A percentile compares a stretch with the other conserved stretches of the same genome.
Evolutionary conservation across 2,888 invertebrate genomes (phyloP).

Genomic region (Acanthopleura granulata): DNA sequence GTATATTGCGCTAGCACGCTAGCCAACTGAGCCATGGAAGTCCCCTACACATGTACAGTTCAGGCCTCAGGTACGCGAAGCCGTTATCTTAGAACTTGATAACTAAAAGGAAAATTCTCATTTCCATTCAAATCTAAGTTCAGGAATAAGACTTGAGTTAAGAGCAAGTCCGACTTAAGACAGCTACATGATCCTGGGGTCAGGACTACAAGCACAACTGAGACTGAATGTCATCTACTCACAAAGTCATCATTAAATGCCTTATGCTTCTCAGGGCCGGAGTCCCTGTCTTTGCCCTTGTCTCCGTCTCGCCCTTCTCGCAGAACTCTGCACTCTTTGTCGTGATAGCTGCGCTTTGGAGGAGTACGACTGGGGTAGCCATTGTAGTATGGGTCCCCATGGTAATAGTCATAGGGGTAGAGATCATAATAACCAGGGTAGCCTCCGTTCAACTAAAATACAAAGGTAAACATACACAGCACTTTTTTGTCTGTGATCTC

Average conservation of each 20-base stretch:
- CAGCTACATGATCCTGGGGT: no score
- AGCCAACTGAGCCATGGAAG: no score
- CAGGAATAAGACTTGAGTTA: no score
- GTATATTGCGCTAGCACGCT: no score
- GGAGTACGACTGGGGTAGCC: constrained; percentile 29
- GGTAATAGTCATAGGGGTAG: constrained; percentile 53
- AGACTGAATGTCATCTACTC: constrained; percentile 27
- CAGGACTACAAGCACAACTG: no score
- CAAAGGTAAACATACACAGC: background rate
- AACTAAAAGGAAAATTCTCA: no score
- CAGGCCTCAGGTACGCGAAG: no score
- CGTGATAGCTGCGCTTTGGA: constrained; percentile 39
- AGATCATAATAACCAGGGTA: constrained; percentile 51
- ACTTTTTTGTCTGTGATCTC: background rate
- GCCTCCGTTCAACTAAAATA: constrained; percentile 45
- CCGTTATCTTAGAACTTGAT: no score
- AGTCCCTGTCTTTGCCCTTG: constrained; percentile 38
- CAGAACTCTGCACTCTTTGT: constrained; percentile 43
- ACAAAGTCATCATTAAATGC: constrained; percentile 53
- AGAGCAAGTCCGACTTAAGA: no score
- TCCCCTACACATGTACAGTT: no score
- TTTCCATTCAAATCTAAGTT: no score
- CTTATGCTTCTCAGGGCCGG: constrained; percentile 34
- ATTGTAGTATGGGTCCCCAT: constrained; percentile 42
- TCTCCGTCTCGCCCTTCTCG: constrained; percentile 44